Evolutionary conservation across 2,888 invertebrate genomes (phyloP), one percentile per base, ranked within the genome.

Genomic region (Sinodicranocentrus sp.): DNA sequence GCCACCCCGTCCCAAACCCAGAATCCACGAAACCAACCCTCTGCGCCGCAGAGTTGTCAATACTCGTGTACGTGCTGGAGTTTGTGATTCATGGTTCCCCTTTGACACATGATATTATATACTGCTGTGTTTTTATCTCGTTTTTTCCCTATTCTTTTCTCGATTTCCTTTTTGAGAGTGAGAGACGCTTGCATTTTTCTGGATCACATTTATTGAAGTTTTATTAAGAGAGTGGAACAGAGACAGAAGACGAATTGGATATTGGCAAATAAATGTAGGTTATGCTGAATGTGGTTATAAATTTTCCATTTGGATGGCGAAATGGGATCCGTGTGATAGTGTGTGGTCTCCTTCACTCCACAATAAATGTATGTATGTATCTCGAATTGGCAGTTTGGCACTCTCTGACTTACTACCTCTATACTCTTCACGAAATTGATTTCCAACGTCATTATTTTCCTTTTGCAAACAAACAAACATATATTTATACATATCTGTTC

Each of bases 391-490:
- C 39, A 5, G 39, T 39, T n/a, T 52, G 52, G 52, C 52, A 19
- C n/a, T 52, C n/a, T n/a, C 44, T 44, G 13, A n/a, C n/a, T n/a
- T n/a, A n/a, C 44, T 44, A 8, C n/a, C 13, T 39, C 39, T 8
- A n/a, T 13, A 44, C 2, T 52, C 23, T 57, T 6, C 25, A 63
- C 43, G 13, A 26, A 68, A 68, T 68, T 68, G 68, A 68, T 43
- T 26, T 52, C 52, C 17, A 44, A 48, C 68, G 52, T 68, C 68
- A 48, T 68, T 68, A 68, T 68, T 68, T 68, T 26, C 28, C n/a
- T 25, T 13, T 61, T 17, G 13, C 25, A 57, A 33, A 33, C 5
- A 65, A 65, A 21, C 39, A 65, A 65, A 39, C 65, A 39, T 65
- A 19, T n/a, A n/a, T n/a, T n/a, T n/a, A n/a, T n/a, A n/a, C n/a